Evolutionary conservation across 2,797 vertebrate species (phyloP).

Genomic region (Valencia hispanica): DNA sequence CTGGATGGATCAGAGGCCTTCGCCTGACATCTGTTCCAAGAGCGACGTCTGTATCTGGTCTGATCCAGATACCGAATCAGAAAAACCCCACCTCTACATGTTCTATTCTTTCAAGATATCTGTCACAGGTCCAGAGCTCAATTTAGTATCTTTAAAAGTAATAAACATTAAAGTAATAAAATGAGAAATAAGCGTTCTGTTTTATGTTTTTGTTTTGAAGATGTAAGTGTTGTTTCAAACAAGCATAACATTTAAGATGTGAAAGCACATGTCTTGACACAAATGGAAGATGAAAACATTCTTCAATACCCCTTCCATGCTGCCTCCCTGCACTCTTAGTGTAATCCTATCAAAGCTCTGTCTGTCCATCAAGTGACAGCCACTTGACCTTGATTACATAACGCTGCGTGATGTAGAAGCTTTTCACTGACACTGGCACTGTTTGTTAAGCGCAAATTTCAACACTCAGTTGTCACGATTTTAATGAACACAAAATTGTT

Average conservation of each 20-base stretch:
- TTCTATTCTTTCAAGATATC: neutral
- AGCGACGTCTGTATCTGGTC: neutral
- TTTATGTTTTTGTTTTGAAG: neutral
- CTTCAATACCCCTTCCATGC: constrained; percentile 37
- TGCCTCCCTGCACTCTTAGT: constrained; percentile 44
- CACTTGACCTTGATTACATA: constrained; percentile 72
- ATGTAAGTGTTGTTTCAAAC: neutral
- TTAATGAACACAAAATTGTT: neutral
- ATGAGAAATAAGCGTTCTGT: too few relatives aligned
- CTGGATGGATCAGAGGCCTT: neutral
- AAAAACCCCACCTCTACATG: too few relatives aligned
- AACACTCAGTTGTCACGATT: constrained; percentile 14
- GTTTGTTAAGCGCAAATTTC: constrained; percentile 47
- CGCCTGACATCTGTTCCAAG: neutral
- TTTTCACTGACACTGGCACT: constrained; percentile 15
- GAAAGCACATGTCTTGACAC: constrained; percentile 30
- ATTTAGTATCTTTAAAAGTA: neutral
- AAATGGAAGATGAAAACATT: constrained; percentile 42
- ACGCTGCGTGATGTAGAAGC: constrained; percentile 46
- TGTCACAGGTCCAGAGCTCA: neutral
- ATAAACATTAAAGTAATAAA: too few relatives aligned
- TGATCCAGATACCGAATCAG: neutral
- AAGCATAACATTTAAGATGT: neutral
- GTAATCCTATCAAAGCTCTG: constrained; percentile 73
- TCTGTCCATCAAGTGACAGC: constrained; percentile 59